Evolutionary conservation across 2,888 invertebrate genomes (phyloP), one percentile per base, ranked within the genome.

Genomic region (Bedellia somnulentella): DNA sequence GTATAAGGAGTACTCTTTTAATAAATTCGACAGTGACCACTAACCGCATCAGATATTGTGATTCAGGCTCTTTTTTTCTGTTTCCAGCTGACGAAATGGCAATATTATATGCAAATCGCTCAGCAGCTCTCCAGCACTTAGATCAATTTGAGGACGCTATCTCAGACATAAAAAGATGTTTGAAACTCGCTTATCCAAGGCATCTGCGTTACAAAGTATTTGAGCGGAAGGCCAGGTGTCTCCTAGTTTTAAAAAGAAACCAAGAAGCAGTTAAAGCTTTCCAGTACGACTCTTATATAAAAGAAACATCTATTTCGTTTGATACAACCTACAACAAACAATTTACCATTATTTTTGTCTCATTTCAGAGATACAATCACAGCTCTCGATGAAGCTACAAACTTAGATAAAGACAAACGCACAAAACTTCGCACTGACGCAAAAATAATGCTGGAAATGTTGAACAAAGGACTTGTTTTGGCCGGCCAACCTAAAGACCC

Each of bases 51-150:
- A n/a, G n/a, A n/a, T n/a, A n/a, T n/a, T n/a, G n/a, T n/a, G n/a
- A n/a, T n/a, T n/a, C n/a, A n/a, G n/a, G n/a, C n/a, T 18, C 5
- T 18, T 18, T 9, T 4, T 34, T 42, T 16, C 32, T 15, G 30
- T 40, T 48, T 47, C 29, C 50, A 85, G 84, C 60, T 35, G 63
- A 70, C 40, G 83, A 88, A 31, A 54, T 86, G 3, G 77, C 87
- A 0, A 81, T 90, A 23, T 70, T 87, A 4, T 67, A 86, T 40
- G 90, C 89, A 1, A 93, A 92, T 55, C 80, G 92, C 6, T 91
- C 92, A 16, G 92, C 92, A 1, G 80, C 86, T 0, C 71, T 89
- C 21, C 87, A 86, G 46, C 87, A 89, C 46, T 55, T 89, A 52
- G 71, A 83, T 35, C 80, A 82, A 38, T 83, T 80, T 48, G 80